These are phyloP conservation scores for Synchiropus splendidus DNA, from an alignment of 2,113 vertebrate species.

Conservation along the genomic window DNA sequence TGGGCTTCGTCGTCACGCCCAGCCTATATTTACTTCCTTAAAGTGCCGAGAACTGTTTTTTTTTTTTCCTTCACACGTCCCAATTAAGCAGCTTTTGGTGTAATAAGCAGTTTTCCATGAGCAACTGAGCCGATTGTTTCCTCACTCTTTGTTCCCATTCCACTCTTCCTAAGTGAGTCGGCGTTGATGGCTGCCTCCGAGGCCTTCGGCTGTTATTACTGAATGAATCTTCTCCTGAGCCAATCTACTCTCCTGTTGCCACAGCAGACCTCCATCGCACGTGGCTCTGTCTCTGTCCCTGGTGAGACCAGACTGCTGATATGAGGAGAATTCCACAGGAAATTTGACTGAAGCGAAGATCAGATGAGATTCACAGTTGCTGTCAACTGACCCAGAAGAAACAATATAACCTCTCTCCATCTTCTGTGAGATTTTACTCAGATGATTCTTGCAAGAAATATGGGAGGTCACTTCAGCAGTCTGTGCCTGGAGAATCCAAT, in stretches of 20 bases:
- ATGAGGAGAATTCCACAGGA: constrained; percentile 4
- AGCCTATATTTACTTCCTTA: constrained; percentile 8
- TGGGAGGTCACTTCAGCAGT: too few species aligned
- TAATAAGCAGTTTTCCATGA: constrained; percentile 1
- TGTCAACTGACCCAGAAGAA: constrained; percentile 1
- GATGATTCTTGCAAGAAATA: too few species aligned
- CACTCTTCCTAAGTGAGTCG: too few species aligned
- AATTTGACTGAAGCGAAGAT: too few species aligned
- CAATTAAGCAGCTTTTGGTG: neutral
- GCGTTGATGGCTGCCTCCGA: constrained; percentile 17
- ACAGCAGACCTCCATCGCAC: constrained; percentile 11
- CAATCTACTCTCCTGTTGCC: constrained; percentile 24
- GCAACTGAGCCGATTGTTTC: too few species aligned
- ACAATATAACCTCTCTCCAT: neutral
- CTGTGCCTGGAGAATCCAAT: too few species aligned
- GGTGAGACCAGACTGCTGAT: constrained; percentile 16
- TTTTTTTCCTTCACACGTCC: constrained; percentile 2
- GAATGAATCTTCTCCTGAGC: constrained; percentile 30
- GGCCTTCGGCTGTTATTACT: constrained; percentile 41
- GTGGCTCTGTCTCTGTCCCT: constrained; percentile 6
- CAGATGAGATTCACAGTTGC: too few species aligned
- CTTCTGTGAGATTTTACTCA: neutral
- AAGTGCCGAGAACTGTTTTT: constrained; percentile 13
- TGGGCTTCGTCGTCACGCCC: constrained; percentile 4
- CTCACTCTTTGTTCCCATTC: too few species aligned